Evolutionary conservation across 2,888 invertebrate genomes (phyloP).

Genomic region (Endomychus coccineus): DNA sequence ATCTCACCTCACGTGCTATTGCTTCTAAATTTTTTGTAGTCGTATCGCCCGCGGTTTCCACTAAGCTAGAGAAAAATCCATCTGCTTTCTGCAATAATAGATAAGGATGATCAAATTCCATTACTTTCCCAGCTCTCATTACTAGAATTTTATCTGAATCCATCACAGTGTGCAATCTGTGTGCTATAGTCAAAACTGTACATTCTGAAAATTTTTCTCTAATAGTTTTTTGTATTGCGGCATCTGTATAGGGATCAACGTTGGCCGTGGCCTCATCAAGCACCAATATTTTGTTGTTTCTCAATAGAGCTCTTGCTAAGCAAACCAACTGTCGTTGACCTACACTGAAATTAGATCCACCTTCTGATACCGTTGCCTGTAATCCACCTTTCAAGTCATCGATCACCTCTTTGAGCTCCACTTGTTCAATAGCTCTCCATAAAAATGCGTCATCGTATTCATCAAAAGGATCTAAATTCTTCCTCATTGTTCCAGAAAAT

Average conservation of each 20-base stretch:
- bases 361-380: constrained; percentile 49
- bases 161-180: constrained; percentile 80
- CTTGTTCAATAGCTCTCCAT: constrained; percentile 38
- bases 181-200: constrained; percentile 80
- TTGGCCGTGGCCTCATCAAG: constrained; percentile 76
- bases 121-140: constrained; percentile 70
- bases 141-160: constrained; percentile 79
- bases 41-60: constrained; percentile 39
- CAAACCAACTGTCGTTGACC: constrained; percentile 63
- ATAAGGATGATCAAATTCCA: constrained; percentile 70
- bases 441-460: constrained; percentile 29
- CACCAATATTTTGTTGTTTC: constrained; percentile 43
- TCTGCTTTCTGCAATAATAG: constrained; percentile 51
- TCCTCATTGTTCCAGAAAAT: constrained; percentile 61
- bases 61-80: constrained; percentile 56
- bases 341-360: constrained; percentile 46
- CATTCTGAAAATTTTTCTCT: constrained; percentile 67
- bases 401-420: constrained; percentile 48
- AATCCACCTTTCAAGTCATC: constrained; percentile 50
- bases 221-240: constrained; percentile 70
- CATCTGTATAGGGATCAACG: constrained; percentile 73
- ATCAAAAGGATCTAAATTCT: constrained; percentile 36
- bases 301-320: constrained; percentile 55
- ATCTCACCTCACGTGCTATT: constrained; percentile 19
- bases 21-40: constrained; percentile 15